Conservation (phyloP, 1,140 invertebrate species). For the Camponotus floridanus region DNA sequence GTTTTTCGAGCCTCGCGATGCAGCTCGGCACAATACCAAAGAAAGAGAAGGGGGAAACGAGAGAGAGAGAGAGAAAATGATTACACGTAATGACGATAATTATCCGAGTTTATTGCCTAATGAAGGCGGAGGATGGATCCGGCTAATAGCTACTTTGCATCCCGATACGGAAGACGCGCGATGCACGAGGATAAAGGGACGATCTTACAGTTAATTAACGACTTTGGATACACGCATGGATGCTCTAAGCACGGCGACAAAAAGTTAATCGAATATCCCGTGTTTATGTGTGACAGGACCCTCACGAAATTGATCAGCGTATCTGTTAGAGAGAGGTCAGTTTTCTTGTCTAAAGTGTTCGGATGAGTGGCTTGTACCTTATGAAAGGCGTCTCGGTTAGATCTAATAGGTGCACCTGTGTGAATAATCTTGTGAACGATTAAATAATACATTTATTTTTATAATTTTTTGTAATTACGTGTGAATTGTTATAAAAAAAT, state of each 20-base stretch:
- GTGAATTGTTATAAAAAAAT: neutral
- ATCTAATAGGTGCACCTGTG: neutral
- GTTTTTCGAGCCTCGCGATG: constrained; percentile 10
- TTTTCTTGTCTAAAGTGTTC: neutral
- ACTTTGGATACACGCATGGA: constrained; percentile 43
- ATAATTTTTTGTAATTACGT: neutral
- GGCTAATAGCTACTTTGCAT: constrained; percentile 74
- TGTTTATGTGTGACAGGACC: constrained; percentile 45
- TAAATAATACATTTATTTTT: neutral
- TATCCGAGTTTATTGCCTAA: constrained; percentile 71
- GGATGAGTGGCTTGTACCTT: neutral
- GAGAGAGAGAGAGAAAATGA: neutral
- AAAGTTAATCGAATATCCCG: constrained; percentile 68
- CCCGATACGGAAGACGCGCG: constrained; percentile 57
- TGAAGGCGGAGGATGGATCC: constrained; percentile 66
- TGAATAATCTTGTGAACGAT: neutral
- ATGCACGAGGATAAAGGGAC: neutral
- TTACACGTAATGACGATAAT: constrained; percentile 66
- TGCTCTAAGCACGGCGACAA: constrained; percentile 48
- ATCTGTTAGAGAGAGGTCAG: neutral
- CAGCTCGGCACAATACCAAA: neutral
- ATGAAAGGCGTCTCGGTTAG: neutral
- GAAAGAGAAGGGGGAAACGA: neutral
- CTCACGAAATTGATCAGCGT: constrained; percentile 14
- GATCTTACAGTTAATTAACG: constrained; percentile 71